Percentiles rank a stretch among this genome's conserved stretches.
These are phyloP conservation scores for Gerris buenoi DNA, from an alignment of 1,140 invertebrate genomes.

Conservation along the genomic window DNA sequence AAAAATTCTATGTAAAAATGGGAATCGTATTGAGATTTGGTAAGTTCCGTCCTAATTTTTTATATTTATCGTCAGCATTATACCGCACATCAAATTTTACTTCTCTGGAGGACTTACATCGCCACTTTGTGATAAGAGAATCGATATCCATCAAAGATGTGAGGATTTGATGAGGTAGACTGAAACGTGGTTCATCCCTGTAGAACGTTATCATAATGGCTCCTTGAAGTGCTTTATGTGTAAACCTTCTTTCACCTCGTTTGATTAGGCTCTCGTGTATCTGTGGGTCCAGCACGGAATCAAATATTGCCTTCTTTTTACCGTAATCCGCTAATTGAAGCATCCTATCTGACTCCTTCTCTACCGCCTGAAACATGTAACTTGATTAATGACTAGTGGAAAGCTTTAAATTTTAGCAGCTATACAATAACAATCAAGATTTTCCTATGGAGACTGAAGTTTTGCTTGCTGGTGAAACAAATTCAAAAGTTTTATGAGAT, in stretches of 20 bases:
- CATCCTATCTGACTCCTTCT: slow-evolving; percentile 36
- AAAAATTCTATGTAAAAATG: no score
- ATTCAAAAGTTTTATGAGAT: no score
- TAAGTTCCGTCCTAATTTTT: no score
- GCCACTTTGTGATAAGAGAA: slow-evolving; percentile 96
- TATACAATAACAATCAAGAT: no score
- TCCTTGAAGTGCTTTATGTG: slow-evolving; percentile 80
- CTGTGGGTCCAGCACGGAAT: slow-evolving; percentile 70
- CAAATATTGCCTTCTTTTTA: slow-evolving; percentile 67
- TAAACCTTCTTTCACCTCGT: slow-evolving; percentile 76
- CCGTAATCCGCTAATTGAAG: slow-evolving; percentile 51
- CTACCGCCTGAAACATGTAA: slow-evolving; percentile 36
- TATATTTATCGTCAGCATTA: no score
- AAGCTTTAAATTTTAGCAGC: no score
- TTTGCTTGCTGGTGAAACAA: no score
- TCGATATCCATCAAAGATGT: slow-evolving; percentile 94
- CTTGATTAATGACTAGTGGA: no score
- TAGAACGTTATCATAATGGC: slow-evolving; percentile 96
- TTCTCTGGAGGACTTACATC: no score
- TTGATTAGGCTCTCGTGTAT: slow-evolving; percentile 65
- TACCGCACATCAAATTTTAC: no score
- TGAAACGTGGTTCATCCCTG: slow-evolving; percentile 88
- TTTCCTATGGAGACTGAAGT: no score
- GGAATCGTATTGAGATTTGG: no score
- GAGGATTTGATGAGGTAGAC: slow-evolving; percentile 88